Base-by-base conservation (phyloP, 2,888 invertebrate genomes). In the Melanargia galathea region DNA sequence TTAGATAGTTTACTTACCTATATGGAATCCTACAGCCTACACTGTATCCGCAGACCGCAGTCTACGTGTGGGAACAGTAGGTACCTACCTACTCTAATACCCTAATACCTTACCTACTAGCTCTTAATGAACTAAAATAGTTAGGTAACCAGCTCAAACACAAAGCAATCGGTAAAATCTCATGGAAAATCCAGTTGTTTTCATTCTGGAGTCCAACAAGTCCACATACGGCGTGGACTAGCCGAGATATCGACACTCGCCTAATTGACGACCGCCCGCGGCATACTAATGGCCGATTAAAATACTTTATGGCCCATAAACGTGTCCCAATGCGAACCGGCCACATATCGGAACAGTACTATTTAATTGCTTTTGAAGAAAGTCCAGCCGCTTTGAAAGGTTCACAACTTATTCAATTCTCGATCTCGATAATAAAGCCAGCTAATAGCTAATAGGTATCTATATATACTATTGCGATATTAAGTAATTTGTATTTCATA, bases 221-320 rank as follows among this genome's bases (percentile, higher is more conserved):
- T 49, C 67, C 63, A 45, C 52, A 38, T 65, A 63, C 38, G 61
- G 52, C 60, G 24, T 48, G 58, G 57, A 33, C 55, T 66, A 58
- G 68, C 59, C 35, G 55, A 56, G 63, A 72, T 66, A 67, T 63
- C 61, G 45, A 71, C 72, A 72, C 74, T 76, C 75, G 73, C 68
- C 81, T 88, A 89, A 87, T 89, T 86, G 85, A 79, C 79, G 77
- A 72, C 77, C 78, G 82, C 79, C 80, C 79, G 81, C 75, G 74
- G 88, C 82, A 86, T 87, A 86, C 83, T 83, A 87, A 89, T 89
- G 80, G 83, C 69, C 76, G 78, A 86, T 88, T 87, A 86, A 83
- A 87, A 87, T 83, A 84, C 80, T 87, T 87, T 86, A 87, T 84
- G 80, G 82, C 55, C 78, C 79, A 81, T 83, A 83, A 85, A 84